These are phyloP conservation scores for Tyrophagus putrescentiae DNA, from an alignment of 1,140 invertebrate species.

Conservation along the genomic window DNA sequence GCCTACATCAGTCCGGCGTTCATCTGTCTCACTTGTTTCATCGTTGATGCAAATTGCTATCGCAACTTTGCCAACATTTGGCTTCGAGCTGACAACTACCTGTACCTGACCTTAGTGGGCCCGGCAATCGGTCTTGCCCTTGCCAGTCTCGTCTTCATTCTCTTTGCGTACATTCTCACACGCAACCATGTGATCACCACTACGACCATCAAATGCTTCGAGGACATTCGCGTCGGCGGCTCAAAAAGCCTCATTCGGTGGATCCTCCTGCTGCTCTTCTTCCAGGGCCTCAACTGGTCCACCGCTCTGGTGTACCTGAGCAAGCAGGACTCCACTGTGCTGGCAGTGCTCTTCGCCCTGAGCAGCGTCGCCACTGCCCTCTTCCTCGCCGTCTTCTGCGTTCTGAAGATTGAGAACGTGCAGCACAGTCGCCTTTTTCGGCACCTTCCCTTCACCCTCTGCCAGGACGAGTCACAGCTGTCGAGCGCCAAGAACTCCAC, in stretches of 20 bases:
- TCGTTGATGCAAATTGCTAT: conserved; percentile 64
- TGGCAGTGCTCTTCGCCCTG: conserved; percentile 3
- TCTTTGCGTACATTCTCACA: conserved; percentile 44
- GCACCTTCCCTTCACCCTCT: conserved; percentile 7
- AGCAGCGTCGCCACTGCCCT: conserved; percentile 1
- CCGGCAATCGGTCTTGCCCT: conserved; percentile 65
- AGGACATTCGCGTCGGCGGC: conserved; percentile 10
- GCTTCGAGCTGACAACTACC: conserved; percentile 67
- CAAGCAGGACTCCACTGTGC: neutral
- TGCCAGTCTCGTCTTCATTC: conserved; percentile 66
- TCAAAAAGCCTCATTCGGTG: neutral
- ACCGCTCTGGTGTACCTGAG: conserved; percentile 13
- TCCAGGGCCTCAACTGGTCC: conserved; percentile 54
- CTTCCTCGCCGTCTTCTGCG: conserved; percentile 15
- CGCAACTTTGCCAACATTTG: conserved; percentile 72
- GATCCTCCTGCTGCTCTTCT: conserved; percentile 46
- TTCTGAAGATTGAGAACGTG: conserved; percentile 17
- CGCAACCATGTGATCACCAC: neutral
- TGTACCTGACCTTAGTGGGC: conserved; percentile 80
- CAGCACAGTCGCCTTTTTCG: conserved; percentile 11
- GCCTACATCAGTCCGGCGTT: conserved; percentile 62
- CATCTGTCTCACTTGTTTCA: conserved; percentile 56
- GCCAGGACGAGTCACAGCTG: conserved; percentile 7
- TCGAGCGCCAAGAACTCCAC: conserved; percentile 14
- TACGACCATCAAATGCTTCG: conserved; percentile 18